Evolutionary conservation across 2,797 vertebrate genomes (phyloP), one percentile per base, ranked within the genome.

Genomic region (Catharus ustulatus): DNA sequence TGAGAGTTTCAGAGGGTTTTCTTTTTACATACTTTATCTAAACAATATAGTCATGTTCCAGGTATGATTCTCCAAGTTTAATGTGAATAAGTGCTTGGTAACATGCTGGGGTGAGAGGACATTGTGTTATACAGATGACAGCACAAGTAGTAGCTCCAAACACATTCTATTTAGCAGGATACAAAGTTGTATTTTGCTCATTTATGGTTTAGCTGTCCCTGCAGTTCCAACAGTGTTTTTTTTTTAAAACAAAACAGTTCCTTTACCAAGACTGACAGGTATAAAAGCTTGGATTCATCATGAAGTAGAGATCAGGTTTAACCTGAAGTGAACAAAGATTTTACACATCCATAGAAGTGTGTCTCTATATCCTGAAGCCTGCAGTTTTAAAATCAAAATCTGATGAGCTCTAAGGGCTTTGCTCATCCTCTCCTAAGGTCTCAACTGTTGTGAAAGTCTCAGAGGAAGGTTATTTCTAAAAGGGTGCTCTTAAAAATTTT

Each of bases 221-320:
- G 15, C 93, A 64, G 45, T 55, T 67, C 30, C 61, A 87, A 36
- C 15, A 62, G 29, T 5, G 36, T 5, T 32, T 86, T 86, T 82
- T 87, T 82, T 20, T 38, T 38, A 30, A 84, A 85, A 75, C 14
- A 86, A 88, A 90, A 30, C 9, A 42, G 22, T 49, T 88, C 30
- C 19, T 84, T 86, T 91, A 61, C n/a, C 10, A 58, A 62, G 27
- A 32, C 42, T 58, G 52, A 68, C 30, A 20, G 15, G 46, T 71
- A 49, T 24, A 77, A 95, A 72, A 75, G 5, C 52, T 82, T 95
- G 85, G 58, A 83, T 88, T 83, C 45, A 40, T 93, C 80, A 46
- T 61, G 84, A 90, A 90, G 36, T 9, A 40, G 40, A 89, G 76
- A 79, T 32, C 57, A 76, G 59, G 66, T 84, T 89, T 79, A 75